Evolutionary conservation across 2,888 invertebrate genomes (phyloP).

Genomic region (Brenthis daphne): DNA sequence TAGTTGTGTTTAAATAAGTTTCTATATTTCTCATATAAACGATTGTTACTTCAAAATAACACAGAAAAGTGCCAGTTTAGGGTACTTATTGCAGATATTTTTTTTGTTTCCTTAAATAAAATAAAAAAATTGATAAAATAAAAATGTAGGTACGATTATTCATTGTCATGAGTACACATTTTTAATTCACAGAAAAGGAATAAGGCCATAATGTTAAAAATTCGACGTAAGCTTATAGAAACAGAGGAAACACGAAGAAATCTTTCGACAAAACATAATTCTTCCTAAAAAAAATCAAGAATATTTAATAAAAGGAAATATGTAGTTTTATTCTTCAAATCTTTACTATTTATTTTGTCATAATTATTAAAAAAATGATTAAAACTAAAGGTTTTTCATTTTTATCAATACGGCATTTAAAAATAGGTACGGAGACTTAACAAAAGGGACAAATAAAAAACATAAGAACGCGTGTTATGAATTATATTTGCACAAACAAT

Average conservation of each 20-base stretch:
- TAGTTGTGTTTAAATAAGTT: too few relatives aligned
- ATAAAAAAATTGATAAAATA: too few relatives aligned
- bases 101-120: too few relatives aligned
- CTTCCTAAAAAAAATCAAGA: slow-evolving; percentile 45
- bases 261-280: too few relatives aligned
- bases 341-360: not conserved
- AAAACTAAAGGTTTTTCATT: not conserved
- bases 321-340: not conserved
- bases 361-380: not conserved
- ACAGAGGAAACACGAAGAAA: slow-evolving; percentile 61
- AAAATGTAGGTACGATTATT: too few relatives aligned
- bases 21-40: too few relatives aligned
- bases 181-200: slow-evolving; percentile 68
- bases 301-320: not conserved
- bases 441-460: not conserved
- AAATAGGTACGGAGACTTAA: too few relatives aligned
- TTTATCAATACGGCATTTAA: too few relatives aligned
- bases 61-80: too few relatives aligned
- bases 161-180: too few relatives aligned
- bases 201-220: slow-evolving; percentile 68
- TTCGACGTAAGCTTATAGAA: slow-evolving; percentile 65
- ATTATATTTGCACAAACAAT: slow-evolving; percentile 75
- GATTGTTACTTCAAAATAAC: too few relatives aligned
- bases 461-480: slow-evolving; percentile 39
- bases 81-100: too few relatives aligned